A percentile compares a stretch with the other conserved stretches of the same genome.
phyloP scores from a whole-genome alignment of 2,888 invertebrate genomes.

The Polyommatus iphigenia region DNA sequence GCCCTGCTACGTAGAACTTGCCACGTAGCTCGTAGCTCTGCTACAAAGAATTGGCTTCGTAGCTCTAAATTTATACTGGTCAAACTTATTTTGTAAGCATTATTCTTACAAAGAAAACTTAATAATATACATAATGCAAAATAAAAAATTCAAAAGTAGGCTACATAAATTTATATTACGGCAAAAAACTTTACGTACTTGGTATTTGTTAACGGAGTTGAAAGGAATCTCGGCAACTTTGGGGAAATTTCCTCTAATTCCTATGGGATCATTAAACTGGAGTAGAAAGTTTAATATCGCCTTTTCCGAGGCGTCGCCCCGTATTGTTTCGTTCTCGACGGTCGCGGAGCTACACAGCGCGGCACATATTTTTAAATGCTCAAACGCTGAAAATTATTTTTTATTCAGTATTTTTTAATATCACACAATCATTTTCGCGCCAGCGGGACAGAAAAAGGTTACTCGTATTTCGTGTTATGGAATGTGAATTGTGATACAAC shows the following conservation, averaged over 20 bases:
- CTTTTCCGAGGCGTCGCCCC: slow-evolving; percentile 95
- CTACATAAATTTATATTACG: neutral
- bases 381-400: slow-evolving; percentile 78
- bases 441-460: neutral
- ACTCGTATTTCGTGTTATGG: neutral
- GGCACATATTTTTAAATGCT: slow-evolving; percentile 92
- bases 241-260: slow-evolving; percentile 87
- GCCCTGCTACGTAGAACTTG: neutral
- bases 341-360: slow-evolving; percentile 97
- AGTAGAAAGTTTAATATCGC: slow-evolving; percentile 90
- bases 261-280: slow-evolving; percentile 84
- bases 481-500: neutral
- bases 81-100: neutral
- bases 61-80: neutral
- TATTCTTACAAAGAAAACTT: neutral
- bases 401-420: slow-evolving; percentile 25
- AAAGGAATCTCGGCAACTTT: slow-evolving; percentile 95
- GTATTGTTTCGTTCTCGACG: slow-evolving; percentile 89
- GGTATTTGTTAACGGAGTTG: slow-evolving; percentile 96
- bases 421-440: slow-evolving; percentile 3
- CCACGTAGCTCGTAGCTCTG: neutral
- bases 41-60: neutral
- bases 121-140: neutral
- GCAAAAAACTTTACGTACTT: slow-evolving; percentile 63
- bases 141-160: neutral